These are phyloP conservation scores for Pygoscelis antarcticus DNA, from an alignment of 2,113 vertebrate genomes.

Conservation along the genomic window DNA sequence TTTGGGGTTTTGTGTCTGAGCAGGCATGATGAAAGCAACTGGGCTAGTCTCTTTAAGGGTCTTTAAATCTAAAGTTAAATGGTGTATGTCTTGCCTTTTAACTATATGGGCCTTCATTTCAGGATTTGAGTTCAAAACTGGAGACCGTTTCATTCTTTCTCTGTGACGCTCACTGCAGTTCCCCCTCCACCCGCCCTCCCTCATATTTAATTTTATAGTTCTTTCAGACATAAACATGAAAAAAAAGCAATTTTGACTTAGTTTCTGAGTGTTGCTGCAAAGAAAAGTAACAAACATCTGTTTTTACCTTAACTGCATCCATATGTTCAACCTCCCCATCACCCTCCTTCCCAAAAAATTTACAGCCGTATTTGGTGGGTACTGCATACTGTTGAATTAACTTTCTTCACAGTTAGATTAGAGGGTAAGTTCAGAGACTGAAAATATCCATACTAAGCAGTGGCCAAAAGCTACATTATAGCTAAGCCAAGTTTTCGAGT, in stretches of 20 bases:
- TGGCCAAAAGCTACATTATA: conserved; percentile 29
- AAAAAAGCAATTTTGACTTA: conserved; percentile 74
- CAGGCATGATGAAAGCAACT: background rate
- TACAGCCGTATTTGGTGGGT: conserved; percentile 68
- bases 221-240: conserved; percentile 73
- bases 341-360: conserved; percentile 64
- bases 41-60: background rate
- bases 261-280: conserved; percentile 73
- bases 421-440: conserved; percentile 32
- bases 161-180: conserved; percentile 55
- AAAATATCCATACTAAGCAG: conserved; percentile 15
- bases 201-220: conserved; percentile 69
- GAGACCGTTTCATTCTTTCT: conserved; percentile 40
- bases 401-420: conserved; percentile 69
- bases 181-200: conserved; percentile 44
- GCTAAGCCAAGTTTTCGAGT: background rate
- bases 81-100: conserved; percentile 34
- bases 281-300: conserved; percentile 75
- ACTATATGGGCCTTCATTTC: conserved; percentile 21
- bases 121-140: conserved; percentile 34
- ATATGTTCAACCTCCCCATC: conserved; percentile 75
- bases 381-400: conserved; percentile 63
- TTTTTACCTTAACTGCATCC: conserved; percentile 79
- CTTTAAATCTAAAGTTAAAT: conserved; percentile 41
- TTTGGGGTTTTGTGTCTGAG: background rate